Evolutionary conservation across 1,140 invertebrate genomes (phyloP).

Genomic region (Apolygus lucorum): DNA sequence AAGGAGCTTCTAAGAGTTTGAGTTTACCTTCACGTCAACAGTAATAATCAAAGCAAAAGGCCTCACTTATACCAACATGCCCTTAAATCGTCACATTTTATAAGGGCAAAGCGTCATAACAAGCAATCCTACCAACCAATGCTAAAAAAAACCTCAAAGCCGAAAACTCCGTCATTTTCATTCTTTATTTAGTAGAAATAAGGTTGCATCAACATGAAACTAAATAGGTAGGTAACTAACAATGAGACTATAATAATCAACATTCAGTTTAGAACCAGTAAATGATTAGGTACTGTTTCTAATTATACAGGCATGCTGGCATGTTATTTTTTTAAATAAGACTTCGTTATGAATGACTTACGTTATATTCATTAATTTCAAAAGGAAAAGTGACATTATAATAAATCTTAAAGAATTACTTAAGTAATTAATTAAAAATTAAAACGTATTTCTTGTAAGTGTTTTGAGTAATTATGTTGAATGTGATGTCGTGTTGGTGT

Average conservation of each 20-base stretch:
- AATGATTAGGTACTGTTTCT: too few relatives aligned
- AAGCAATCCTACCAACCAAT: not conserved
- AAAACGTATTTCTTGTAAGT: not conserved
- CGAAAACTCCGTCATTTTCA: too few relatives aligned
- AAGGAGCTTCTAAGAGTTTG: too few relatives aligned
- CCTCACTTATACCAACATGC: not conserved
- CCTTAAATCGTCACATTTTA: not conserved
- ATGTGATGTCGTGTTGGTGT: not conserved
- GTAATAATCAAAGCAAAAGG: not conserved
- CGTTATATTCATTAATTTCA: too few relatives aligned
- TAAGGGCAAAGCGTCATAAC: not conserved
- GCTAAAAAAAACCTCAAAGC: too few relatives aligned
- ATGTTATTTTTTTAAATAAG: not conserved
- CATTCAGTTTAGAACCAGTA: too few relatives aligned
- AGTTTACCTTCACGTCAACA: not conserved
- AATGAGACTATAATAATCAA: too few relatives aligned
- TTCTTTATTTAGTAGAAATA: too few relatives aligned
- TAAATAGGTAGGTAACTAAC: too few relatives aligned
- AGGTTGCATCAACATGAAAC: too few relatives aligned
- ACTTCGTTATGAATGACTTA: too few relatives aligned
- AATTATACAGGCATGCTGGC: constrained; percentile 3
- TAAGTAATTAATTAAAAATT: not conserved
- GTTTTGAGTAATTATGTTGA: not conserved
- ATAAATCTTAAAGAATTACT: constrained; percentile 2
- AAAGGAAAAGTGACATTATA: constrained; percentile 1